Percentiles rank a stretch among this genome's conserved stretches.
Evolutionary conservation across 1,140 invertebrate genomes (phyloP).

Genomic region (Thereuonema tuberculata): DNA sequence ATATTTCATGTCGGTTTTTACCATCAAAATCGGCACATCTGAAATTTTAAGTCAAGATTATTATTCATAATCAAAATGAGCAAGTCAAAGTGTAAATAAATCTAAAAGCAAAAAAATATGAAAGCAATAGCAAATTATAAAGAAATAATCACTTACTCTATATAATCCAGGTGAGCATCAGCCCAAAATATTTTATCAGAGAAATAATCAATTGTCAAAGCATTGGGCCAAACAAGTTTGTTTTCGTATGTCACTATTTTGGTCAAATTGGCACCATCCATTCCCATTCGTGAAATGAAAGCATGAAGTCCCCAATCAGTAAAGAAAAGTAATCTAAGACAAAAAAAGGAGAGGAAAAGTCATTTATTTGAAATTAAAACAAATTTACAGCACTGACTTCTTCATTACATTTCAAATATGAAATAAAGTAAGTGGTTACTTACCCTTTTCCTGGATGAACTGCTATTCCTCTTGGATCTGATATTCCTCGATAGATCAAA

Average conservation of each 20-base stretch:
- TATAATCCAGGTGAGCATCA: constrained; percentile 96
- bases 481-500: constrained; percentile 59
- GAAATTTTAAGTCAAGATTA: not conserved
- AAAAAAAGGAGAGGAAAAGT: no score
- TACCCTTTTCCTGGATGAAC: constrained; percentile 87
- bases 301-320: constrained; percentile 90
- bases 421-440: no score
- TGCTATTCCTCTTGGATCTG: constrained; percentile 82
- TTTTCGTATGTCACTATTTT: constrained; percentile 80
- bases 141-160: constrained; percentile 50
- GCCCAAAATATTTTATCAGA: constrained; percentile 91
- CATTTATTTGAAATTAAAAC: no score
- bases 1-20: constrained; percentile 60
- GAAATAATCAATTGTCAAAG: constrained; percentile 91
- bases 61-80: not conserved
- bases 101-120: constrained; percentile 1
- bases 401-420: no score
- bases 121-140: not conserved
- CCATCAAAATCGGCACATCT: constrained; percentile 70
- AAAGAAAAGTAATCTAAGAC: constrained; percentile 62
- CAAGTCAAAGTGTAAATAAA: not conserved
- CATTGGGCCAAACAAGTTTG: constrained; percentile 96
- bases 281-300: constrained; percentile 92
- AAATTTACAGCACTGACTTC: no score
- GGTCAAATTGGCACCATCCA: constrained; percentile 88